Evolutionary conservation across 2,888 invertebrate genomes (phyloP).

Genomic region (Phortica okadai): DNA sequence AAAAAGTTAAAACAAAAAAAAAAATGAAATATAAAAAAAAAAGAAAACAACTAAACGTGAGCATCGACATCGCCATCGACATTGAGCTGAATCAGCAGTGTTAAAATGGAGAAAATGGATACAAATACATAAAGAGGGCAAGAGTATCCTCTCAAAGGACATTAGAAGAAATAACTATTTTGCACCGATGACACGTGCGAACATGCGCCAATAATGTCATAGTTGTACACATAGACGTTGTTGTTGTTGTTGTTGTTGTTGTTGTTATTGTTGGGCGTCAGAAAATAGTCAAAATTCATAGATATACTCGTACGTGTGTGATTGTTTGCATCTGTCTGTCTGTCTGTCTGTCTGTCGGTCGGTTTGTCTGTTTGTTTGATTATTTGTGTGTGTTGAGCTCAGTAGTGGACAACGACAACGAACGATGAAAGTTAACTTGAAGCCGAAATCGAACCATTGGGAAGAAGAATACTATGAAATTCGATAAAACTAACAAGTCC

Average conservation of each 20-base stretch:
- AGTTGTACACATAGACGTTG: neutral
- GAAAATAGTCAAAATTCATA: neutral
- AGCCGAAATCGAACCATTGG: conserved; percentile 14
- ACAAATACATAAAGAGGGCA: neutral
- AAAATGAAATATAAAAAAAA: neutral
- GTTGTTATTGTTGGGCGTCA: neutral
- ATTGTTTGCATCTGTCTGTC: conserved; percentile 39
- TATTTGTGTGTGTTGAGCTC: too few relatives aligned
- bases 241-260: neutral
- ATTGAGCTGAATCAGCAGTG: conserved; percentile 24
- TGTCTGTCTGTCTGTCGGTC: conserved; percentile 15
- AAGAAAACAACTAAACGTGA: neutral
- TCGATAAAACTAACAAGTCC: neutral
- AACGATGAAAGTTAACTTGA: neutral
- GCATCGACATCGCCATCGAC: neutral
- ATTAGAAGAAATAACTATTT: conserved; percentile 11
- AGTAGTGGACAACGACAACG: too few relatives aligned
- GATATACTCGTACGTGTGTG: conserved; percentile 45
- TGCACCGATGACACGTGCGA: conserved; percentile 30
- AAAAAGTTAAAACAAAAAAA: neutral
- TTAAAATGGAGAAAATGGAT: neutral
- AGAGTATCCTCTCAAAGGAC: neutral
- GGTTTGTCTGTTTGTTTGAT: too few relatives aligned
- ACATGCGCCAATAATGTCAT: conserved; percentile 34
- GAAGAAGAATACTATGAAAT: neutral